Percentiles rank a stretch among this genome's conserved stretches.
phyloP scores from a whole-genome alignment of 2,113 vertebrate genomes.

The Sceloporus undulatus region DNA sequence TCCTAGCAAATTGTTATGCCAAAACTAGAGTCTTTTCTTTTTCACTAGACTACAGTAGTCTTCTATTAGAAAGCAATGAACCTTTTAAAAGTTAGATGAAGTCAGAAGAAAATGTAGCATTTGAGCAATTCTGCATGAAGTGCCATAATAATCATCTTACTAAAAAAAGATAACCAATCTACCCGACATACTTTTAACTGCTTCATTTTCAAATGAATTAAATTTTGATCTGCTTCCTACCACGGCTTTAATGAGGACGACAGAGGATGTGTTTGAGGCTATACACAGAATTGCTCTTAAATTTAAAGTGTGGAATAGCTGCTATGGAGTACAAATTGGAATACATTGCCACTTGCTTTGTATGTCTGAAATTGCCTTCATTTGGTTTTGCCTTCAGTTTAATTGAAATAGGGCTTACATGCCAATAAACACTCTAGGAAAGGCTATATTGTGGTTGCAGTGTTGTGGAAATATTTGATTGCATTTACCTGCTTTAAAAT shows the following conservation, averaged over 20 bases:
- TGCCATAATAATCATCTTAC: background rate
- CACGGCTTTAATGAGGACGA: background rate
- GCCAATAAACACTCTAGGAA: no score
- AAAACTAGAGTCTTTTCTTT: no score
- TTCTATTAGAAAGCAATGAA: background rate
- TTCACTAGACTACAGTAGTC: no score
- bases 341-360: background rate
- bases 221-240: background rate
- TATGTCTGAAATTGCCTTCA: background rate
- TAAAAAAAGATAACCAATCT: background rate
- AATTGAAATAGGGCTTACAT: background rate
- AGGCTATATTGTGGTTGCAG: no score
- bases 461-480: no score
- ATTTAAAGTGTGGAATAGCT: background rate
- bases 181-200: background rate
- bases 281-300: background rate
- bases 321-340: background rate
- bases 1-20: no score
- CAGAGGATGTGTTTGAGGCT: background rate
- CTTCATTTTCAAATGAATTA: slow-evolving; percentile 16
- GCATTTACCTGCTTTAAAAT: no score
- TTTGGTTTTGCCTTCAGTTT: background rate
- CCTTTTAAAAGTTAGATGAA: background rate
- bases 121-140: slow-evolving; percentile 3
- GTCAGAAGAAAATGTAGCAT: background rate